These are phyloP conservation scores for Phoxinus phoxinus DNA, from an alignment of 2,113 vertebrate genomes.

Conservation along the genomic window DNA sequence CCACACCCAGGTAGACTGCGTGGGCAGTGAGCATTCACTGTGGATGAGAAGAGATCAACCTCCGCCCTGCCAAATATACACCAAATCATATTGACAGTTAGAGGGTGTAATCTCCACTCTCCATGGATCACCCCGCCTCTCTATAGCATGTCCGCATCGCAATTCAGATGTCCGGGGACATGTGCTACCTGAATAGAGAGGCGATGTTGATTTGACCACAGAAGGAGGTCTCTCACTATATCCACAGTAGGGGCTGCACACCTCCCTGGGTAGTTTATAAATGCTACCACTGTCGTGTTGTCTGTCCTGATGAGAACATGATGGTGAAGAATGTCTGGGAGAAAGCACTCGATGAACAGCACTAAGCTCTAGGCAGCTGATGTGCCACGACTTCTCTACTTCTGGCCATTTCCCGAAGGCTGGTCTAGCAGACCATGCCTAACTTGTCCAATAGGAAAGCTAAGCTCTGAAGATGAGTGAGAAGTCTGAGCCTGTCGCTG, in stretches of 20 bases:
- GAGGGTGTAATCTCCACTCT: too few species aligned
- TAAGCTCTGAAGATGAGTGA: too few species aligned
- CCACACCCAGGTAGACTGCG: neutral
- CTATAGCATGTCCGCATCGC: too few species aligned
- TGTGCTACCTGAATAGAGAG: neutral
- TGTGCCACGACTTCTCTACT: neutral
- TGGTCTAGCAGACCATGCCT: too few species aligned
- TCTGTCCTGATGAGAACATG: too few species aligned
- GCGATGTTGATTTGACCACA: neutral
- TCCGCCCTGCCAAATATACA: neutral
- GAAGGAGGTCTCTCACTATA: neutral
- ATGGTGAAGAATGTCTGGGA: too few species aligned
- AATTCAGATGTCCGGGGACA: neutral
- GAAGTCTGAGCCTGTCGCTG: too few species aligned
- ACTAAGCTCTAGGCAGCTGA: neutral
- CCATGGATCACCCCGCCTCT: too few species aligned
- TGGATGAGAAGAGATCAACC: neutral
- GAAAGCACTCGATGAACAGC: neutral
- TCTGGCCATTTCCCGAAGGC: too few species aligned
- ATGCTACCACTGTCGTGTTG: too few species aligned
- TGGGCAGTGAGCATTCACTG: neutral
- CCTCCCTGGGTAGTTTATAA: neutral
- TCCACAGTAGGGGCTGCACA: neutral
- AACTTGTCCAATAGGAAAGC: too few species aligned
- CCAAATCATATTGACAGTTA: too few species aligned